Evolutionary conservation across 1,140 invertebrate genomes (phyloP).

Genomic region (Drosophila hydei): DNA sequence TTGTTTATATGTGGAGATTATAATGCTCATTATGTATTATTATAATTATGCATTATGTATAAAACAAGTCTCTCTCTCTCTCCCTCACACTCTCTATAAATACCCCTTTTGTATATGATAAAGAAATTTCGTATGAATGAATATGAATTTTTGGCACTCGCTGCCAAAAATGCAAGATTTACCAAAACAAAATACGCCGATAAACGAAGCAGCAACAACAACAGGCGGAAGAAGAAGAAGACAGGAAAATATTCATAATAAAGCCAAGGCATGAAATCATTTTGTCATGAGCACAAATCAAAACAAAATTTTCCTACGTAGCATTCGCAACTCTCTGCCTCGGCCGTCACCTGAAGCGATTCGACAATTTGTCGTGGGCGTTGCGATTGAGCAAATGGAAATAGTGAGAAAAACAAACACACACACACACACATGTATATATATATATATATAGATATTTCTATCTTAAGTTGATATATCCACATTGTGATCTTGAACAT

Average conservation of each 20-base stretch:
- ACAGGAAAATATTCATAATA: constrained; percentile 18
- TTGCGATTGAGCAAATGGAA: constrained; percentile 10
- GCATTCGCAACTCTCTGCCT: constrained; percentile 4
- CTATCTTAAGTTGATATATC: background rate
- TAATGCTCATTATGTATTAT: constrained; percentile 31
- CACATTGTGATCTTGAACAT: too few relatives aligned
- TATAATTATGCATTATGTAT: constrained; percentile 39
- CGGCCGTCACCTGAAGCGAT: constrained; percentile 24
- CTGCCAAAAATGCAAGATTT: constrained; percentile 39
- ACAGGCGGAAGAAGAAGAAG: background rate
- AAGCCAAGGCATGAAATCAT: constrained; percentile 55
- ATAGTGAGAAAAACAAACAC: background rate
- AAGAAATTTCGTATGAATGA: constrained; percentile 59
- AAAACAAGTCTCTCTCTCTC: too few relatives aligned
- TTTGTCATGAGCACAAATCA: constrained; percentile 66
- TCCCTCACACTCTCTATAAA: too few relatives aligned
- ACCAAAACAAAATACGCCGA: constrained; percentile 61
- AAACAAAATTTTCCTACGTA: constrained; percentile 55
- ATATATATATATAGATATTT: background rate
- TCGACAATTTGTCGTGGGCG: constrained; percentile 16
- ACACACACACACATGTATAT: constrained; percentile 11
- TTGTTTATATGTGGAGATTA: constrained; percentile 30
- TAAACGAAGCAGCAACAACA: constrained; percentile 12
- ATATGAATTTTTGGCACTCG: constrained; percentile 50
- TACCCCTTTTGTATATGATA: constrained; percentile 13